Evolutionary conservation across 2,113 vertebrate species (phyloP), one percentile per base, ranked within the genome.

Genomic region (Cheilinus undulatus): DNA sequence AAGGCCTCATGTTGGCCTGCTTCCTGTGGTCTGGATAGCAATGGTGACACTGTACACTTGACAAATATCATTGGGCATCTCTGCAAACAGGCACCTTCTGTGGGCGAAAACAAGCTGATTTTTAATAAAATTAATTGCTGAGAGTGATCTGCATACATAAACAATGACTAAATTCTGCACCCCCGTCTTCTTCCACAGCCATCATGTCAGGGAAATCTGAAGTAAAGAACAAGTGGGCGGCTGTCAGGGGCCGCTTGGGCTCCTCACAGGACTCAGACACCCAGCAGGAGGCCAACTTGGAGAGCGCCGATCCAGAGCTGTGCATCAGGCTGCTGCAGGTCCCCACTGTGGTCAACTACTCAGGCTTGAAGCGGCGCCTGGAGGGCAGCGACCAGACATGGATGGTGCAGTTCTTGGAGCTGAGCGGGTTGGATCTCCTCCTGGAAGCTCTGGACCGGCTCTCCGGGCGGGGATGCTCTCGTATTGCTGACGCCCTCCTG

Each of bases 361-460:
- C 97, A 0, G 98, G 97, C 15, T 93, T 99, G 85, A 98, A 93
- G 90, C 96, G 97, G 38, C 94, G 97, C 0, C 93, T 99, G 90
- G 97, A 98, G 84, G 94, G 93, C 86, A 98, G 97, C 0, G 95
- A 97, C 0, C 93, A 95, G 46, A 27, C 83, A 86, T 99, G 98
- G 98, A 98, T 99, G 97, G 93, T 97, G 7, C 97, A 99, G 90
- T 99, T 99, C 88, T 88, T 99, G 91, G 98, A 99, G 88, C 94
- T 98, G 54, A 95, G 95, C 0, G 98, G 98, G 23, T 89, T 99
- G 81, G 98, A 99, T 62, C 95, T 99, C 71, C 95, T 99, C 43
- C 92, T 99, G 38, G 97, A 99, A 84, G 98, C 97, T 3, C 90
- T 99, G 91, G 96, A 97, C 43, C 94, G 96, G 53, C 94, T 99